Percentiles rank a stretch among this genome's conserved stretches.
Conservation (phyloP, 1,140 invertebrate genomes). For the Globodera ellingtonae region DNA sequence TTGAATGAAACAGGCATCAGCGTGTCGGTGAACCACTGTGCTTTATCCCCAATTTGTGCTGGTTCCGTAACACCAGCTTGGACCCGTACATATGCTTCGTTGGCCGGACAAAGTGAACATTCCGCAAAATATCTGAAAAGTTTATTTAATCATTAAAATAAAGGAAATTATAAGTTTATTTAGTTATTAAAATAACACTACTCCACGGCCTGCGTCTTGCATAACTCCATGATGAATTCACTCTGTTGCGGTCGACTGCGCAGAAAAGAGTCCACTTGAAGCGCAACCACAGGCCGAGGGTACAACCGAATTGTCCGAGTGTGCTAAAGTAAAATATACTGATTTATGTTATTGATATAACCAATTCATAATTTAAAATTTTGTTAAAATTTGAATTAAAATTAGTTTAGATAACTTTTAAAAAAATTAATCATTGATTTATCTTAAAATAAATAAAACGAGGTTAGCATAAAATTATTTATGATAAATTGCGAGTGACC, state of each 20-base stretch:
- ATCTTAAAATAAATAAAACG: neutral
- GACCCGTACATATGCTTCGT: slow-evolving; percentile 92
- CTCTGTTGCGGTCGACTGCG: slow-evolving; percentile 80
- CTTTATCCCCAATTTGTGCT: slow-evolving; percentile 89
- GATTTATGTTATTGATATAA: neutral
- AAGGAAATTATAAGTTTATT: too few species aligned
- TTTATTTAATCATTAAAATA: too few species aligned
- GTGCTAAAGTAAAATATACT: slow-evolving; percentile 69
- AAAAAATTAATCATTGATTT: neutral
- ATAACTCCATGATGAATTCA: slow-evolving; percentile 84
- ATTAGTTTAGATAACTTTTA: neutral
- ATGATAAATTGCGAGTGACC: neutral
- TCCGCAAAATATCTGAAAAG: slow-evolving; percentile 84
- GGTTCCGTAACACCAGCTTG: slow-evolving; percentile 92
- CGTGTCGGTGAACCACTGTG: slow-evolving; percentile 84
- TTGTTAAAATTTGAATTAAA: neutral
- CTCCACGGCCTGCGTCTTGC: slow-evolving; percentile 68
- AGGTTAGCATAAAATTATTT: neutral
- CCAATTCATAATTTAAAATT: neutral
- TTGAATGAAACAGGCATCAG: slow-evolving; percentile 86
- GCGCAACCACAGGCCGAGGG: slow-evolving; percentile 94
- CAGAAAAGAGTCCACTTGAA: slow-evolving; percentile 96
- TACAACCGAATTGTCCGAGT: slow-evolving; percentile 92
- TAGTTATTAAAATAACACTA: neutral
- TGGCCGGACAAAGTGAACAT: slow-evolving; percentile 92